Evolutionary conservation across 2,113 vertebrate species (phyloP).

Genomic region (Paedocypris sp.): DNA sequence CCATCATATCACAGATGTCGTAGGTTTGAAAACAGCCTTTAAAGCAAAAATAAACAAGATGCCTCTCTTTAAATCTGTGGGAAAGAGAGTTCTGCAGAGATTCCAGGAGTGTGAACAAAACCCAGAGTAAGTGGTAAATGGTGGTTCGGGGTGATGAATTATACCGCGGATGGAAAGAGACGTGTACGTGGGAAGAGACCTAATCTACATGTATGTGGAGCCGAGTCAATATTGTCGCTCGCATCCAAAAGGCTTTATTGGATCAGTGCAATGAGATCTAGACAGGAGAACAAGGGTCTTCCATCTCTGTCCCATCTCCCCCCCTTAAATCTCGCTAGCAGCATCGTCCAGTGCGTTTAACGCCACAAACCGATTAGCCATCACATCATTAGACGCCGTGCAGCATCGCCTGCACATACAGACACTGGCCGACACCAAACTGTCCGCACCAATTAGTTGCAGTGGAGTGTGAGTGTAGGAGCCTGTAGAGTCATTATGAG

Average conservation of each 20-base stretch:
- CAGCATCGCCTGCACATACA: background rate
- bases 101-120: too few relatives aligned
- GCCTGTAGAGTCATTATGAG: conserved; percentile 14
- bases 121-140: background rate
- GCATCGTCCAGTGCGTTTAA: background rate
- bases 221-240: background rate
- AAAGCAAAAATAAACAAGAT: too few relatives aligned
- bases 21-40: too few relatives aligned
- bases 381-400: background rate
- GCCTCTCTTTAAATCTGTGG: too few relatives aligned
- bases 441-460: conserved; percentile 6
- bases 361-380: background rate
- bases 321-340: background rate
- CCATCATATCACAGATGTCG: too few relatives aligned
- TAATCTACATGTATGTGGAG: background rate
- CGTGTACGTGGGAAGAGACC: background rate
- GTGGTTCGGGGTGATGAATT: conserved; percentile 28
- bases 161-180: conserved; percentile 19
- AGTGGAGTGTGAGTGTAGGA: conserved; percentile 1
- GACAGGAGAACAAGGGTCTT: background rate
- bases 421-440: background rate
- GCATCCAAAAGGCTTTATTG: background rate
- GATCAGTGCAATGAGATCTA: background rate
- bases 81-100: too few relatives aligned
- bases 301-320: background rate